Percentiles rank a stretch among this genome's conserved stretches.
Evolutionary conservation across 2,888 invertebrate genomes (phyloP).

Genomic region (Cephus runcator): DNA sequence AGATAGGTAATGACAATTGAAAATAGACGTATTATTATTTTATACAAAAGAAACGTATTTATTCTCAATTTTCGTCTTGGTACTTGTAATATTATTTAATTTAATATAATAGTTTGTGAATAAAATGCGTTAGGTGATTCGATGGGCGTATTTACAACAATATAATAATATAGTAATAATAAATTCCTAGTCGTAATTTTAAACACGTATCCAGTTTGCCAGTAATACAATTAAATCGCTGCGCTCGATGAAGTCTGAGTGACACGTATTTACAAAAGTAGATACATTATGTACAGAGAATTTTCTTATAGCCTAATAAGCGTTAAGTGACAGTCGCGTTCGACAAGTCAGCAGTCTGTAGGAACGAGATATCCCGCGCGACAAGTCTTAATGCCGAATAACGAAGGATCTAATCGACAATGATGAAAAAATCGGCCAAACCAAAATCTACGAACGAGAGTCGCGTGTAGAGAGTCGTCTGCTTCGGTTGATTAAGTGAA

Average conservation of each 20-base stretch:
- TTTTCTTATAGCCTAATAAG: constrained; percentile 61
- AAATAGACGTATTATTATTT: constrained; percentile 17
- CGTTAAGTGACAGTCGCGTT: constrained; percentile 57
- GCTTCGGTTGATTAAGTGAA: neutral
- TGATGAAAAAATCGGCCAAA: neutral
- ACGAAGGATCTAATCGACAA: constrained; percentile 15
- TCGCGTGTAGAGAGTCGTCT: neutral
- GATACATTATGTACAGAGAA: constrained; percentile 62
- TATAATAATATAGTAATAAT: constrained; percentile 40
- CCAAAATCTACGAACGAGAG: constrained; percentile 11
- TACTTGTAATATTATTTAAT: constrained; percentile 46
- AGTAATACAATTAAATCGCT: constrained; percentile 18
- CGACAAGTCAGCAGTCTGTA: constrained; percentile 49
- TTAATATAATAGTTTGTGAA: constrained; percentile 43
- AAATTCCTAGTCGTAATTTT: constrained; percentile 32
- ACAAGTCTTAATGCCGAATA: constrained; percentile 18
- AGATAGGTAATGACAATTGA: neutral
- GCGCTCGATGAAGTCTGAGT: constrained; percentile 37
- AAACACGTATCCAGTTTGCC: constrained; percentile 24
- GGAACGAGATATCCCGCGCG: constrained; percentile 51
- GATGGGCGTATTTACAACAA: constrained; percentile 49
- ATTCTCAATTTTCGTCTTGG: constrained; percentile 41
- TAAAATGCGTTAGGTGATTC: constrained; percentile 42
- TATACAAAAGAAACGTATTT: constrained; percentile 51
- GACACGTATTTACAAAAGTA: constrained; percentile 55